phyloP scores from a whole-genome alignment of 2,113 vertebrate species.

The Brachypodius melanocephalos region DNA sequence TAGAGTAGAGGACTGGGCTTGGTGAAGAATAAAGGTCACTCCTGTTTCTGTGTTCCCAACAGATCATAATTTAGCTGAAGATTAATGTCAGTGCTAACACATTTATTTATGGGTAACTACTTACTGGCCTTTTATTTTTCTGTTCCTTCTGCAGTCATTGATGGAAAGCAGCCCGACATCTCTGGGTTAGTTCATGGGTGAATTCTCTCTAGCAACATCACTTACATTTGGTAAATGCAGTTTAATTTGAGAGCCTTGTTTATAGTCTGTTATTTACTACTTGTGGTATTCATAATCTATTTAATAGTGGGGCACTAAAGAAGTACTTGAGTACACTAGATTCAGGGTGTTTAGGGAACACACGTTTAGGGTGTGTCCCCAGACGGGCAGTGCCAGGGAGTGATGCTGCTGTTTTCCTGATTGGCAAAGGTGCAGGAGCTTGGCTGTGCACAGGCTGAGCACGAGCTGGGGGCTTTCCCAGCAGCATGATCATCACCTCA shows the following conservation, averaged over 20 bases:
- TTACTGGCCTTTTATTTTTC: not conserved
- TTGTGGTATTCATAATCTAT: not conserved
- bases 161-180: not conserved
- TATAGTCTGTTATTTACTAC: not conserved
- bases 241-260: not conserved
- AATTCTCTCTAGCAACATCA: not conserved
- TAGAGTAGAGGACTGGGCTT: not conserved
- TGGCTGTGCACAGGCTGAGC: not conserved
- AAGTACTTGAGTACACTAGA: not conserved
- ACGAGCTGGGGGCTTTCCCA: not conserved
- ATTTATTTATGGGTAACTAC: not conserved
- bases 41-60: not conserved
- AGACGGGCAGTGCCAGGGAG: not conserved
- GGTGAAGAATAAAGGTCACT: not conserved
- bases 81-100: not conserved
- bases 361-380: not conserved
- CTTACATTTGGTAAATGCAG: not conserved
- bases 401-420: not conserved
- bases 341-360: not conserved
- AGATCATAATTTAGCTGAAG: not conserved
- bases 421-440: not conserved
- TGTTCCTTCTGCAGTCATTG: not conserved
- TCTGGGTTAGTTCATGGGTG: not conserved
- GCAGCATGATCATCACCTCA: not conserved
- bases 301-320: not conserved